Evolutionary conservation across 2,888 invertebrate genomes (phyloP), one percentile per base, ranked within the genome.

Genomic region (Cataglyphis livida): DNA sequence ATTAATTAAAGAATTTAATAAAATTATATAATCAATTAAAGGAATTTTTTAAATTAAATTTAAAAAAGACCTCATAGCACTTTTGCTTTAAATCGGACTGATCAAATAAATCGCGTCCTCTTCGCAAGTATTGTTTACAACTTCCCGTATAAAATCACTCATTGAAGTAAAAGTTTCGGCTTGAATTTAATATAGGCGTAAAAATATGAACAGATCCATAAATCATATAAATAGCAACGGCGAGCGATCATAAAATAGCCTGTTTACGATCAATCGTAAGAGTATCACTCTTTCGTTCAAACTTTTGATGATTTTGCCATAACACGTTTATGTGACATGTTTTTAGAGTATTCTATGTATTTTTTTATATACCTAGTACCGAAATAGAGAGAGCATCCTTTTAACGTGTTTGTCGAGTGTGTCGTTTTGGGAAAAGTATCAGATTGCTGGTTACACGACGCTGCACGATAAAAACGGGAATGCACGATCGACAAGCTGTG

Each of bases 181-280:
- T 51, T 51, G n/a, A 51, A 7, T 51, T 51, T 51, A 51, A n/a
- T 51, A 18, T 48, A 7, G 2, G n/a, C 7, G 48, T 51, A 51
- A 7, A 51, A 51, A n/a, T n/a, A 7, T 51, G n/a, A 48, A 48
- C 6, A 51, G 48, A 7, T 65, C 71, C 71, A 41, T 51, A 75
- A 66, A 83, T 18, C 48, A 10, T 81, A 81, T 75, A 81, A 84
- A 84, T 75, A 81, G 70, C 75, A 2, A 75, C 74, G 35, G 74
- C 66, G 32, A 54, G 57, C 44, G 38, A 51, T 4, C 62, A 35
- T 81, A 81, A 84, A 84, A 18, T 15, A 35, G 48, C 28, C 10
- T 75, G 57, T 84, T 81, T 84, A 81, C 59, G 81, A 84, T 81
- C 81, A 41, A 59, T 38, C 64, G 18, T 21, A 48, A 66, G 21